Percentiles rank a stretch among this genome's conserved stretches.
phyloP scores from a whole-genome alignment of 2,113 vertebrate species.

The Prionailurus bengalensis region DNA sequence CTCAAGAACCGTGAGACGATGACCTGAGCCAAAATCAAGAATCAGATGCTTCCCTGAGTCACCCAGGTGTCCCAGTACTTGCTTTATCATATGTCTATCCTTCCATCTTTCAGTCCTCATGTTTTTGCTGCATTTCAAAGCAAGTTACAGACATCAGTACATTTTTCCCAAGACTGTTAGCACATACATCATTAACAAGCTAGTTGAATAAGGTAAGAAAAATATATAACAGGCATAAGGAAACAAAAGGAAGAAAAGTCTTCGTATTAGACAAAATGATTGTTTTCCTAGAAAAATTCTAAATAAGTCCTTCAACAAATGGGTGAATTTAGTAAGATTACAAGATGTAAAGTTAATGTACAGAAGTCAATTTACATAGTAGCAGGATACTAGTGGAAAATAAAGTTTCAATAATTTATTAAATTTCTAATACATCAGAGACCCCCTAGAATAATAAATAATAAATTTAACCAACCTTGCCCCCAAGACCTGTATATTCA shows the following conservation, averaged over 20 bases:
- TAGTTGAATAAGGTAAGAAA: conserved; percentile 26
- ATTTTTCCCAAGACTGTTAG: conserved; percentile 28
- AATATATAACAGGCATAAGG: background rate
- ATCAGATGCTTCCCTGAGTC: no score
- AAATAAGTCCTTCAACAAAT: background rate
- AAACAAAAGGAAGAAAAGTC: background rate
- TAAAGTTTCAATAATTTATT: background rate
- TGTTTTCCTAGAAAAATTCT: background rate
- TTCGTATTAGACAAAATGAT: background rate
- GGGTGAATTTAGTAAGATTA: background rate
- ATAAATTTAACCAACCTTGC: background rate
- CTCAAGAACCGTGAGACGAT: no score
- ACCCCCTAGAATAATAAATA: background rate
- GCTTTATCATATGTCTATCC: background rate
- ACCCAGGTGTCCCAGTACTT: background rate
- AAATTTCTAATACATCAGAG: background rate
- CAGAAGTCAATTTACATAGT: background rate
- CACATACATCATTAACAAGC: background rate
- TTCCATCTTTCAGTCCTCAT: background rate
- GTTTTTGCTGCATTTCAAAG: conserved; percentile 33
- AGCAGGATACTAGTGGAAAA: background rate
- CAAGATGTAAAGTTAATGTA: background rate
- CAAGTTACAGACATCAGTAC: background rate
- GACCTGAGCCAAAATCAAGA: no score
- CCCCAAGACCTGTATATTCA: background rate